These are phyloP conservation scores for Halcyon senegalensis DNA, from an alignment of 2,113 vertebrate species.

Conservation along the genomic window DNA sequence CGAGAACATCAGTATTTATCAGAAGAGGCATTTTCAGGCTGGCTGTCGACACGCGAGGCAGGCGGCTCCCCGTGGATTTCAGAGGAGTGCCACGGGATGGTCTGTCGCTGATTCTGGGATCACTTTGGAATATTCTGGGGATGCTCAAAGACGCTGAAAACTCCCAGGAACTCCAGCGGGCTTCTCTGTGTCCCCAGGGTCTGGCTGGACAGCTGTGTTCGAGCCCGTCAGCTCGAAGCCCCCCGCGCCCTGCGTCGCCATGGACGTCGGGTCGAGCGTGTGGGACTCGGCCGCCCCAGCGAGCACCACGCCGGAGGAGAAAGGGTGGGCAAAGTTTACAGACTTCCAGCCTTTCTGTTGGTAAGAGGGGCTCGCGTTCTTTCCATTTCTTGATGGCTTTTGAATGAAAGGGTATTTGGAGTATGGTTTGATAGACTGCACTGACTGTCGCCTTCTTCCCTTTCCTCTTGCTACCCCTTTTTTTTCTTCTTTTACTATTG, in stretches of 20 bases:
- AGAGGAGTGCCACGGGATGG: fast-evolving
- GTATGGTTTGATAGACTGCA: fast-evolving
- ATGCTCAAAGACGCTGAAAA: no score
- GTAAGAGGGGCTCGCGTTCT: conserved; percentile 49
- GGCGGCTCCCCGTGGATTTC: neutral
- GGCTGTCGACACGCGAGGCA: neutral
- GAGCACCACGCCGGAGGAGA: conserved; percentile 68
- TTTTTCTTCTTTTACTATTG: neutral
- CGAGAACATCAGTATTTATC: neutral
- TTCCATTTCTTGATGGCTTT: fast-evolving
- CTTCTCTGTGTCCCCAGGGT: conserved; percentile 54
- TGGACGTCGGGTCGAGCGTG: conserved; percentile 77
- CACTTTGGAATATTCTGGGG: neutral
- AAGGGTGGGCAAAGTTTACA: conserved; percentile 90
- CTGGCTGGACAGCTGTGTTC: conserved; percentile 83
- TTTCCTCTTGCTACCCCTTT: neutral
- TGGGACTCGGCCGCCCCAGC: conserved; percentile 77
- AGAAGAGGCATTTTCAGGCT: neutral
- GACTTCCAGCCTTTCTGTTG: conserved; percentile 94
- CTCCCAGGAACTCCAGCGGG: fast-evolving
- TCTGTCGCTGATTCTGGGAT: neutral
- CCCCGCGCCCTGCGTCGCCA: conserved; percentile 57
- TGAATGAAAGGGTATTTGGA: fast-evolving
- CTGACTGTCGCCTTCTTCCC: neutral
- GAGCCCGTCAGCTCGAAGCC: conserved; percentile 72